phyloP scores from a whole-genome alignment of 2,797 vertebrate genomes.

The Pteronotus mesoamericanus region DNA sequence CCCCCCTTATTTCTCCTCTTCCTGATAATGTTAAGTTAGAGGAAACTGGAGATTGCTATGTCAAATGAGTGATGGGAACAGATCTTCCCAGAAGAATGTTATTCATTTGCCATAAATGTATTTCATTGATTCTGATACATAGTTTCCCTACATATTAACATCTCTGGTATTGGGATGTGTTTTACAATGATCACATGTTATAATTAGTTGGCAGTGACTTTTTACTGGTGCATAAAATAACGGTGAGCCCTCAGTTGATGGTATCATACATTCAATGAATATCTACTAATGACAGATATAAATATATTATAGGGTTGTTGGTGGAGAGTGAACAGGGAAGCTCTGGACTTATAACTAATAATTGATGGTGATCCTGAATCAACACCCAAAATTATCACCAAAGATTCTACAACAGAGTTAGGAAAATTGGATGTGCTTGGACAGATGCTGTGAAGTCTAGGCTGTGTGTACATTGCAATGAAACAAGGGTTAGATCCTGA shows the following conservation, averaged over 20 bases:
- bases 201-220: neutral
- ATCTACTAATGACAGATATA: neutral
- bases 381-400: neutral
- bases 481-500: neutral
- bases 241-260: neutral
- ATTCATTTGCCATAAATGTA: neutral
- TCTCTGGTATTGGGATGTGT: neutral
- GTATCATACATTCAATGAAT: neutral
- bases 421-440: neutral
- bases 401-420: neutral
- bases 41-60: neutral
- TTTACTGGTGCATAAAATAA: constrained; percentile 2
- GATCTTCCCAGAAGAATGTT: neutral
- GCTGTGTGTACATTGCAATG: neutral
- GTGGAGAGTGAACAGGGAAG: neutral
- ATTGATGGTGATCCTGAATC: neutral
- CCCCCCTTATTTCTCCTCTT: neutral
- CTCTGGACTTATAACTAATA: neutral
- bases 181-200: neutral
- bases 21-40: neutral
- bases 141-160: neutral
- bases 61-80: neutral
- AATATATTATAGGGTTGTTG: neutral
- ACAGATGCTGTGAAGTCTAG: neutral
- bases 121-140: neutral